phyloP scores from a whole-genome alignment of 2,797 vertebrate species.

The Halcyon chelicuti region DNA sequence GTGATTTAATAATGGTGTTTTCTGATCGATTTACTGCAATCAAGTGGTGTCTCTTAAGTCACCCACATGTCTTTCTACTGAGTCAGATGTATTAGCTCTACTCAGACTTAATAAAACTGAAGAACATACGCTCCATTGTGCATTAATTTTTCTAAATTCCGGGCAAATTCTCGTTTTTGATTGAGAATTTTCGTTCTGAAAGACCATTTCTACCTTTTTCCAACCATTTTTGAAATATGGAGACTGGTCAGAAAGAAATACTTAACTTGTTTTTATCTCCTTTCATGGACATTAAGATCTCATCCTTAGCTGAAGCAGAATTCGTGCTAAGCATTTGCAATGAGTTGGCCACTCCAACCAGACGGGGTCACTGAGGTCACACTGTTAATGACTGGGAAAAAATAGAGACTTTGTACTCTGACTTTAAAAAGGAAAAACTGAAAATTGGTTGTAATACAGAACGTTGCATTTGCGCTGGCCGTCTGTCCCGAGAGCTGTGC shows the following conservation, averaged over 20 bases:
- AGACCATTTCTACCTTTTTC: background rate
- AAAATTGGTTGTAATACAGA: background rate
- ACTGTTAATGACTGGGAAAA: background rate
- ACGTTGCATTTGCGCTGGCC: background rate
- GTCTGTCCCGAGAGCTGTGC: background rate
- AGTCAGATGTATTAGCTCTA: background rate
- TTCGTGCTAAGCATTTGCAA: background rate
- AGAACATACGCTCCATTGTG: background rate
- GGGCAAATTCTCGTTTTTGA: background rate
- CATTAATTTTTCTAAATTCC: background rate
- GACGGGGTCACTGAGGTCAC: background rate
- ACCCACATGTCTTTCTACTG: background rate
- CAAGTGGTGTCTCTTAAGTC: background rate
- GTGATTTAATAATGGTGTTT: background rate
- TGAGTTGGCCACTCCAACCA: background rate
- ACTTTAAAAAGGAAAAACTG: background rate
- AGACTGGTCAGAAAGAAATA: background rate
- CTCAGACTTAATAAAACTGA: background rate
- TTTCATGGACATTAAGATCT: background rate
- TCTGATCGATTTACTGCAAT: background rate
- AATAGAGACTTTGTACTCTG: background rate
- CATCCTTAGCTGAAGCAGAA: background rate
- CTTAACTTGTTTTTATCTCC: background rate
- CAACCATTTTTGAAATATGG: background rate
- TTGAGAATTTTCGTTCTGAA: background rate